Conservation (phyloP, 2,797 vertebrate genomes). For the Argya squamiceps region DNA sequence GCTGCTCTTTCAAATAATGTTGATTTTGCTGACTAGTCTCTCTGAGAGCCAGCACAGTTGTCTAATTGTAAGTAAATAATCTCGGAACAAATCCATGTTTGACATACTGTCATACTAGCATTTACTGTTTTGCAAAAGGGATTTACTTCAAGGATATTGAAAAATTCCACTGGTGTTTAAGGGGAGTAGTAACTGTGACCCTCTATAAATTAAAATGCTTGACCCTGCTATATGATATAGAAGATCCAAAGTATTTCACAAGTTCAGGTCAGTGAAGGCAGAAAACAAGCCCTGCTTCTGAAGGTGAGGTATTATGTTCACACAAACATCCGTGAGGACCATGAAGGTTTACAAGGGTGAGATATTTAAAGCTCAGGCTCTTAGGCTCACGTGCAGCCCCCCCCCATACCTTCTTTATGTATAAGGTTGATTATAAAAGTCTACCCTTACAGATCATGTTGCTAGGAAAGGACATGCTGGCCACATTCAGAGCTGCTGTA, state of each 20-base stretch:
- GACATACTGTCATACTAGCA: slow-evolving; percentile 71
- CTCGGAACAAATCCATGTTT: slow-evolving; percentile 68
- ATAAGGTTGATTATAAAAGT: neutral
- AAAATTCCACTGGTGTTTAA: slow-evolving; percentile 76
- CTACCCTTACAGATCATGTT: neutral
- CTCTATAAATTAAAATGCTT: slow-evolving; percentile 71
- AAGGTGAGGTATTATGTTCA: slow-evolving; percentile 11
- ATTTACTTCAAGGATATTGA: slow-evolving; percentile 76
- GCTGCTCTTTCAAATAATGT: slow-evolving; percentile 69
- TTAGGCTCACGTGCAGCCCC: neutral
- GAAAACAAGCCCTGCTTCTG: slow-evolving; percentile 12
- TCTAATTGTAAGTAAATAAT: slow-evolving; percentile 78
- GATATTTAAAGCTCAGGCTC: neutral
- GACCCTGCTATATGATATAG: slow-evolving; percentile 36
- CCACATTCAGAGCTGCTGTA: neutral
- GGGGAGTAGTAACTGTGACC: slow-evolving; percentile 64
- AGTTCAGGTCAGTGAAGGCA: slow-evolving; percentile 11
- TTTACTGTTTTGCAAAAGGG: slow-evolving; percentile 72
- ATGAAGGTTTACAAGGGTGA: neutral
- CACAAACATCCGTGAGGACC: slow-evolving; percentile 2
- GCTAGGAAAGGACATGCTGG: neutral
- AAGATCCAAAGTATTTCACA: slow-evolving; percentile 22
- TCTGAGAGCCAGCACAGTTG: slow-evolving; percentile 65
- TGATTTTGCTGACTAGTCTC: slow-evolving; percentile 70
- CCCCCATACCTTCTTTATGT: neutral